Base-by-base conservation (phyloP, 2,797 vertebrate genomes). In the Fratercula arctica region DNA sequence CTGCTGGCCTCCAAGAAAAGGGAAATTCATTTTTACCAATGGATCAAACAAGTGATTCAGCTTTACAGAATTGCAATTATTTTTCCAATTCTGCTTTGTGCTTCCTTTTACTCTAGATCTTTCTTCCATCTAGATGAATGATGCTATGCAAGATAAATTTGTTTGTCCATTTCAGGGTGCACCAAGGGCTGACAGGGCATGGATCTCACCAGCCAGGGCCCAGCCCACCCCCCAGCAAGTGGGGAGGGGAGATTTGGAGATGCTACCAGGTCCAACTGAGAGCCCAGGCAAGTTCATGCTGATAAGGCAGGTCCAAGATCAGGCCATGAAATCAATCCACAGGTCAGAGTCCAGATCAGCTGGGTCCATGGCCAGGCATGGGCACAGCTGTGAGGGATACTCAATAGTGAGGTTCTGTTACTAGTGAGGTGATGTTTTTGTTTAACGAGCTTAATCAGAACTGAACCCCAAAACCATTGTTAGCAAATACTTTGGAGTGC, bases 241-340 rank as follows among this genome's bases (percentile, higher is more conserved):
- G 9, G 37, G 28, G 13, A 60, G 35, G 18, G n/a, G 6, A 37
- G 24, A 68, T 63, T 17, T 51, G 24, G 8, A 78, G 33, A 43
- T 45, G 19, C 3, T 75, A 4, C 6, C 11, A 67, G 17, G 3
- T 37, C 39, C 39, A 82, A 56, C 3, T 2, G 76, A 59, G 1
- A 37, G 13, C 2, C 4, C 28, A 77, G 21, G 9, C 2, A 89
- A 23, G 21, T 66, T 66, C 23, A 5, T 18, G 11, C 0, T 68
- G 8, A 48, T 33, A 3, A 48, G 12, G 7, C 6, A 83, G 19
- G 54, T 73, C 11, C 28, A 66, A 45, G 24, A 33, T 29, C 9
- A 16, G 15, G 5, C 21, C n/a, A 8, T 28, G 9, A 61, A 39
- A 9, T 24, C 0, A 1, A 37, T 21, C 5, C 21, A 33, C 5